A percentile compares a stretch with the other conserved stretches of the same genome.
Evolutionary conservation across 2,113 vertebrate species (phyloP).

Genomic region (Paradisaea rubra): DNA sequence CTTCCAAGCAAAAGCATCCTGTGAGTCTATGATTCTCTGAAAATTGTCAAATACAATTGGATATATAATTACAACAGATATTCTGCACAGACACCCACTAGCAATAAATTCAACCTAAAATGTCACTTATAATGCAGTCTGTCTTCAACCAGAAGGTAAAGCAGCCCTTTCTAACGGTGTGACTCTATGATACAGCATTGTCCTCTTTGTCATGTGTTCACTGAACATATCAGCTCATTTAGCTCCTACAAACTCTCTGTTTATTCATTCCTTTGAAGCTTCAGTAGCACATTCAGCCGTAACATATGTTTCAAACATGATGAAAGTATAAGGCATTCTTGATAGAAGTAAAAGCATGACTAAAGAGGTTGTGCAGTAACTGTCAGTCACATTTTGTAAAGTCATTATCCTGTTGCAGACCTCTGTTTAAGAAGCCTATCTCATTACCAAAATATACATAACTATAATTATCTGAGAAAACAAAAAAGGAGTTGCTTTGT

Average conservation of each 20-base stretch:
- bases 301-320: conserved; percentile 4
- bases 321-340: conserved; percentile 35
- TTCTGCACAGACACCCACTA: not conserved
- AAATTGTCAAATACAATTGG: not conserved
- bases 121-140: not conserved
- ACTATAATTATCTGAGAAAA: not conserved
- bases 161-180: not conserved
- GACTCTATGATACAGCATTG: not conserved
- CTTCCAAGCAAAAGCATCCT: not conserved
- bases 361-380: conserved; percentile 41
- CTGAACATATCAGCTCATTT: not conserved
- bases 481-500: not conserved
- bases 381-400: conserved; percentile 48
- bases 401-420: conserved; percentile 27
- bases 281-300: not conserved
- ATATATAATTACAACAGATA: not conserved
- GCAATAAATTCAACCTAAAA: not conserved
- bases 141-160: not conserved
- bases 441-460: not conserved
- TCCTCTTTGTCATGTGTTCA: not conserved
- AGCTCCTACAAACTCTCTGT: not conserved
- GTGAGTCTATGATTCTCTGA: not conserved
- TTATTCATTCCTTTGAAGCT: conserved; percentile 20
- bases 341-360: conserved; percentile 49
- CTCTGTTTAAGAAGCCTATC: conserved; percentile 18